Base-by-base conservation (phyloP, 2,797 vertebrate genomes). In the Trematomus bernacchii region DNA sequence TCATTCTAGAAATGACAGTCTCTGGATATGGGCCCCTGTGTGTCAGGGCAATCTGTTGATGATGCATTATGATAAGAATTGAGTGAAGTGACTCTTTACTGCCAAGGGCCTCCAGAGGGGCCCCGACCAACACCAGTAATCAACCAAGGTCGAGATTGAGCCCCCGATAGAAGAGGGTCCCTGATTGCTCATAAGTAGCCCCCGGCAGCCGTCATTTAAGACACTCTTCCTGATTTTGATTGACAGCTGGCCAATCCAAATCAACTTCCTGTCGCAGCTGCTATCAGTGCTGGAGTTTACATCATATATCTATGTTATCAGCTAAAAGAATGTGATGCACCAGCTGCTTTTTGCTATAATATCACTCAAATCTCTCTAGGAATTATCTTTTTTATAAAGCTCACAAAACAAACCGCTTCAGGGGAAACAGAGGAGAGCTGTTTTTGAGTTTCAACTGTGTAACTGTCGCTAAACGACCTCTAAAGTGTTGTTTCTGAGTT, bases 61-160 rank as follows among this genome's bases (percentile, higher is more conserved):
- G 91, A 93, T 91, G 84, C 83, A 79, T 91, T 88, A 92, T 87
- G 91, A 93, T 93, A 92, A 93, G 88, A 89, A 75, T 76, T 65
- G 82, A 78, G 83, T 80, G 79, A 88, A 90, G 88, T 85, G 83
- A 75, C 83, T 71, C 80, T 58, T 27, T 54, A 73, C 73, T 3
- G 66, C 77, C 83, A 52, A 10, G 69, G 84, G 83, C 76, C 66
- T 79, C 57, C 42, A 5, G 16, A 69, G 64, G 62, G 77, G 66
- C 37, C 23, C 53, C 62, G 0, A 78, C 85, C 81, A 89, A 90
- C 85, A 84, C 9, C 64, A 60, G 85, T 88, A 93, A 93, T 93
- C 91, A 92, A 40, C 76, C 23, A 1, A 52, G 78, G 88, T 84
- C 62, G 80, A 87, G 93, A 94, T 94, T 73, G 84, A 90, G 85